Base-by-base conservation (phyloP, 1,140 invertebrate species). In the Lasaia peninsularis region DNA sequence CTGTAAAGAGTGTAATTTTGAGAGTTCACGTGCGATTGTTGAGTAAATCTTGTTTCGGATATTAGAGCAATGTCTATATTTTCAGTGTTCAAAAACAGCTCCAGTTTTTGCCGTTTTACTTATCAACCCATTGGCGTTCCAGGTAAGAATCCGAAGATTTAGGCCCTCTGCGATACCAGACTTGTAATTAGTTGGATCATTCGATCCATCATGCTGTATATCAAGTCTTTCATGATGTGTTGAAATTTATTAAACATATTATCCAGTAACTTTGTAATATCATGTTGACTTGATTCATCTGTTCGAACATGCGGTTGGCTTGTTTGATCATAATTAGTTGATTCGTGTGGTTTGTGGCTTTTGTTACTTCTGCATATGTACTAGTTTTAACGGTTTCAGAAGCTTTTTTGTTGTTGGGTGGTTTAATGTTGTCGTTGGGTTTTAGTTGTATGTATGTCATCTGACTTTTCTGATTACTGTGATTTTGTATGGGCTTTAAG, bases 111-210 rank as follows among this genome's bases (percentile, higher is more conserved):
- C 34, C 40, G 65, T 9, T 62, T 65, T 28, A 62, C 57, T 0
- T n/a, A 56, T 33, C 4, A 73, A 59, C 4, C 70, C 70, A 52
- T 73, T 67, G 7, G 65, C 60, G 58, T 70, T 73, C 62, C 67
- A 70, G 2, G 62, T 67, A 0, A 40, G 62, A 16, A 69, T 24
- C 21, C 33, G 33, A 10, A 34, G 33, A 10, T 34, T 34, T 34
- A 7, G 33, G 33, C 3, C 11, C 33, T 10, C 11, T 34, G 9
- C 9, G 9, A 1, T 2, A 34, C 33, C 33, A 54, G 33, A 11
- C 12, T 21, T 5, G 14, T 54, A 14, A 54, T 14, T 20, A 35
- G 18, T 16, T 35, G 32, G 34, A 54, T 20, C 32, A 54, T 54
- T 8, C 34, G 32, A n/a, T 54, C 33, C 16, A 54, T n/a, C 51